Evolutionary conservation across 2,888 invertebrate genomes (phyloP).

Genomic region (Drosophila buzzatii): DNA sequence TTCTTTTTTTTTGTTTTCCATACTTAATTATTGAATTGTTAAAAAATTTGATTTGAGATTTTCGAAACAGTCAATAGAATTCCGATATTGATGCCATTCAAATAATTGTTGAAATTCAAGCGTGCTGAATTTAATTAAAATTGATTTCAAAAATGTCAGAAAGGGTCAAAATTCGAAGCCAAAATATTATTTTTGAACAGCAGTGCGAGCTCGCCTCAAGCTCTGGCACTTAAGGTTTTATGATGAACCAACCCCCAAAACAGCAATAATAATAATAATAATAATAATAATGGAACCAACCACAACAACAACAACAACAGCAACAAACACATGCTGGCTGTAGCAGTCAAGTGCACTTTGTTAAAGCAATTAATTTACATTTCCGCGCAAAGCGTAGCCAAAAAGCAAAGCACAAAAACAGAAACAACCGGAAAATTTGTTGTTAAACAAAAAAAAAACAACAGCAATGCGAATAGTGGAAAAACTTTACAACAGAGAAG

Average conservation of each 20-base stretch:
- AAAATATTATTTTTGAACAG: conserved; percentile 22
- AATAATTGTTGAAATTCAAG: not conserved
- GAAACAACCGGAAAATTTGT: conserved; percentile 28
- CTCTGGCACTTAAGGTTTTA: conserved; percentile 41
- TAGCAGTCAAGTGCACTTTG: conserved; percentile 74
- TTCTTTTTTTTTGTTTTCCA: too few relatives aligned
- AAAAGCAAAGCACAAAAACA: conserved; percentile 41
- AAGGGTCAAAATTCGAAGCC: conserved; percentile 34
- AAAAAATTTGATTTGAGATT: too few relatives aligned
- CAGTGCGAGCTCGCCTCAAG: conserved; percentile 22
- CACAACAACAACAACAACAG: conserved; percentile 7
- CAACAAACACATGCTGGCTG: conserved; percentile 50
- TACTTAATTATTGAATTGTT: too few relatives aligned
- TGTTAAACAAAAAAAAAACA: conserved; percentile 1
- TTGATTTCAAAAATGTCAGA: conserved; percentile 51
- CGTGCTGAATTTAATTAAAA: conserved; percentile 39
- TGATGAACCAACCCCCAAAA: conserved; percentile 36
- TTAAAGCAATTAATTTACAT: conserved; percentile 80
- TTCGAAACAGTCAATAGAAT: too few relatives aligned
- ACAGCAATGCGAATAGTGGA: conserved; percentile 22
- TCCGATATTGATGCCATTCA: not conserved
- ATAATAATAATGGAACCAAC: conserved; percentile 3
- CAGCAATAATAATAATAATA: conserved; percentile 44
- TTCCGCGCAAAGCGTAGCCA: conserved; percentile 69
- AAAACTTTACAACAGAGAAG: conserved; percentile 65